Conservation (phyloP, 2,113 vertebrate species). For the Uria aalge region DNA sequence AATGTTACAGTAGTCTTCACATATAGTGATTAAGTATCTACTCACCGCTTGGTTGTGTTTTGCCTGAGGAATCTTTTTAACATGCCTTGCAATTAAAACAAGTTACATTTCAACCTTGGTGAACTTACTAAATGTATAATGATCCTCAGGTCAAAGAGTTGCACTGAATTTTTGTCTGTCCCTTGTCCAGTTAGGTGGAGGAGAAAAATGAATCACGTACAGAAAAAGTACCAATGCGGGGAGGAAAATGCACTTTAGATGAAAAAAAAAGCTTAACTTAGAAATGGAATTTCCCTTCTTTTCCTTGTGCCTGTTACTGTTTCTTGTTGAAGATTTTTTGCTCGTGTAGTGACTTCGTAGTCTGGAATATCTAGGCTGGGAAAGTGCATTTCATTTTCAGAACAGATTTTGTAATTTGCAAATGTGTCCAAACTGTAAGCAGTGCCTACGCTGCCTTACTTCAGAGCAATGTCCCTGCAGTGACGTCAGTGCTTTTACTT, state of each 20-base stretch:
- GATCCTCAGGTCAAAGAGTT: background rate
- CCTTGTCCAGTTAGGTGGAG: background rate
- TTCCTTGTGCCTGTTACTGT: background rate
- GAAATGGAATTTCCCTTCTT: background rate
- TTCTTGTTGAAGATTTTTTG: background rate
- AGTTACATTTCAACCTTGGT: background rate
- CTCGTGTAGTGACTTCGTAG: background rate
- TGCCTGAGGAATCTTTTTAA: background rate
- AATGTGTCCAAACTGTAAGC: background rate
- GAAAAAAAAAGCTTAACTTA: background rate
- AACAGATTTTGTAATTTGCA: background rate
- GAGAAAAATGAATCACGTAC: background rate
- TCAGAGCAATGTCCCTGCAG: background rate
- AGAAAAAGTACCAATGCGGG: accelerated
- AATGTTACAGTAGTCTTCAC: background rate
- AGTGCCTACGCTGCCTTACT: background rate
- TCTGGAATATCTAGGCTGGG: background rate
- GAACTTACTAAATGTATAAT: background rate
- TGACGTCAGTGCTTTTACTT: background rate
- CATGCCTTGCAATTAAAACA: background rate
- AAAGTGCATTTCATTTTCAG: background rate
- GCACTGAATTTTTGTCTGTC: background rate
- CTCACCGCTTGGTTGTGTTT: background rate
- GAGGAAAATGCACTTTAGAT: background rate
- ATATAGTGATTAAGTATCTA: background rate